Evolutionary conservation across 2,888 invertebrate genomes (phyloP), one percentile per base, ranked within the genome.

Genomic region (Oligia fasciuncula): DNA sequence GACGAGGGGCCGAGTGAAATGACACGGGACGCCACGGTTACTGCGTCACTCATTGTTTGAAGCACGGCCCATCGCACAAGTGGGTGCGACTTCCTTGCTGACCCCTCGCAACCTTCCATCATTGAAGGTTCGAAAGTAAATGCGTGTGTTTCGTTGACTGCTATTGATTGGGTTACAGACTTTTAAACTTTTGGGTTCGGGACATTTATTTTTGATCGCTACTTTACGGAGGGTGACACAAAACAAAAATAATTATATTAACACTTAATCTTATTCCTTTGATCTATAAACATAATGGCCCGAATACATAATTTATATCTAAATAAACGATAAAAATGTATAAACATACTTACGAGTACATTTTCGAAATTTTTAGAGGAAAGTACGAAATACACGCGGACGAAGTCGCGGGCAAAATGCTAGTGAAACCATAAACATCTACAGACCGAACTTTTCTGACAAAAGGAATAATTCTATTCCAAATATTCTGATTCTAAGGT

Each of bases 51-150:
- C 88, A 94, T 94, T 95, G 94, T 95, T 84, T 90, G 57, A 78
- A 89, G 74, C 88, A 92, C 91, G 93, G 91, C 62, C 85, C 91
- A 92, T 88, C 88, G 89, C 77, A 11, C 89, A 92, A 84, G 83
- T 84, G 87, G 93, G 94, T 76, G 92, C 89, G 91, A 91, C 90
- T 93, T 95, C 94, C 94, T 92, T 87, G 78, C 88, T 84, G 88
- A 66, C 92, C 91, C 90, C 74, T 76, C 73, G 72, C 51, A 83
- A 75, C 74, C 81, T 76, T 79, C 78, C 80, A 79, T 79, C 75
- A 83, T 69, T 72, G 49, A 76, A n/a, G 43, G n/a, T 70, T 57
- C 9, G 67, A 72, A 74, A 84, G 62, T 14, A 19, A 46, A 29
- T 23, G 11, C 49, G 46, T 63, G 43, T 49, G 29, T n/a, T 35